Evolutionary conservation across 2,888 invertebrate species (phyloP).

Genomic region (Rotaria magnacalcarata): DNA sequence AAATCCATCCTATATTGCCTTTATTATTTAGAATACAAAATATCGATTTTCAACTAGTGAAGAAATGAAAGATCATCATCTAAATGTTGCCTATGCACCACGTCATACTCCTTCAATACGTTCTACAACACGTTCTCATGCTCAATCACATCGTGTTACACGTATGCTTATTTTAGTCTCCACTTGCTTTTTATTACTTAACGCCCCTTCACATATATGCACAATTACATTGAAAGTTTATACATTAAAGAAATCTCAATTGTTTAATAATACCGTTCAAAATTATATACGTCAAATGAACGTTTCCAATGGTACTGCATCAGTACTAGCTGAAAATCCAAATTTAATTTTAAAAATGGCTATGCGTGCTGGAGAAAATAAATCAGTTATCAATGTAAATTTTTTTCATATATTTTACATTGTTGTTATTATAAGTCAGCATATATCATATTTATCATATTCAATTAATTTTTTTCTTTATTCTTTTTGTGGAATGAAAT

Average conservation of each 20-base stretch:
- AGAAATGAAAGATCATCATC: not conserved
- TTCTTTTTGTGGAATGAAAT: constrained; percentile 34
- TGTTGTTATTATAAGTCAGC: not conserved
- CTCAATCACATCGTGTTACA: not conserved
- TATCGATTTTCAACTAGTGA: not conserved
- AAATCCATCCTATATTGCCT: no score
- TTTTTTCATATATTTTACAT: not conserved
- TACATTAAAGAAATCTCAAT: not conserved
- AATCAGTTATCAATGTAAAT: not conserved
- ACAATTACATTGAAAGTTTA: not conserved
- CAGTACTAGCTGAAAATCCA: not conserved
- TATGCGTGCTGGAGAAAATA: not conserved
- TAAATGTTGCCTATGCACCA: not conserved
- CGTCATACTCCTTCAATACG: not conserved
- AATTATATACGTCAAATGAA: not conserved
- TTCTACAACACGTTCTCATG: not conserved
- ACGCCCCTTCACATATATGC: not conserved
- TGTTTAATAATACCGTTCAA: not conserved
- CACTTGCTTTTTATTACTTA: constrained; percentile 12
- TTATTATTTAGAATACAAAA: not conserved
- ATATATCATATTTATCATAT: not conserved
- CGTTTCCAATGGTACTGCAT: not conserved
- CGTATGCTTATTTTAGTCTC: not conserved
- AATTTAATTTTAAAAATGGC: not conserved
- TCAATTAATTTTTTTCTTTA: constrained; percentile 30